Conservation (phyloP, 2,113 vertebrate species). For the Archilochus colubris region DNA sequence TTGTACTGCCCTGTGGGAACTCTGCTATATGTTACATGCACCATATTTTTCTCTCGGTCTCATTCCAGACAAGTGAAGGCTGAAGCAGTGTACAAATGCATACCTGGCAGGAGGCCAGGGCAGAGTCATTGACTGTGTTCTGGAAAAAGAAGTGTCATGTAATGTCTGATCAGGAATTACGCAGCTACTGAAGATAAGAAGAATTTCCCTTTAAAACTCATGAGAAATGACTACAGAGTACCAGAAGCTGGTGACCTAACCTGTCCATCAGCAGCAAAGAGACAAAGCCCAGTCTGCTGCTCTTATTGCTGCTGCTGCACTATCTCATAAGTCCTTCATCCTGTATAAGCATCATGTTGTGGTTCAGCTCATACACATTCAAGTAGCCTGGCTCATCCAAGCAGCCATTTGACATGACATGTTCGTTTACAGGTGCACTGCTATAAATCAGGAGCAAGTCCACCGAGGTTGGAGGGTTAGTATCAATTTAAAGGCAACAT, state of each 20-base stretch:
- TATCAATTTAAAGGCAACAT: neutral
- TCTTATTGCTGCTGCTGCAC: neutral
- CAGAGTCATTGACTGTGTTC: neutral
- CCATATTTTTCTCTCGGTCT: neutral
- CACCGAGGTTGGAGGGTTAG: neutral
- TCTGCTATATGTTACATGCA: neutral
- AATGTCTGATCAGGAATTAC: slow-evolving; percentile 16
- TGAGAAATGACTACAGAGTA: neutral
- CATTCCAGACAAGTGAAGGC: neutral
- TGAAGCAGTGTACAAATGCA: neutral
- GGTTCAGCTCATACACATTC: neutral
- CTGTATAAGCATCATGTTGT: rapidly evolving
- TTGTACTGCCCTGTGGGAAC: neutral
- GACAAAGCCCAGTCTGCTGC: neutral
- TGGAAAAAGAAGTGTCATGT: slow-evolving; percentile 6
- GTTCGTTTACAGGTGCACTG: neutral
- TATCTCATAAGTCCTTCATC: rapidly evolving
- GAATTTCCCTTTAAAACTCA: neutral
- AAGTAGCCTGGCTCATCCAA: neutral
- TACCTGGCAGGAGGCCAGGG: slow-evolving; percentile 3
- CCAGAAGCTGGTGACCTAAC: neutral
- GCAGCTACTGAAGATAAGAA: neutral
- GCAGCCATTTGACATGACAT: rapidly evolving
- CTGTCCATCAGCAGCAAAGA: neutral
- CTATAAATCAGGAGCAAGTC: neutral